A percentile compares a stretch with the other conserved stretches of the same genome.
Conservation (phyloP, 2,113 vertebrate genomes). For the Tychaedon coryphoeus region DNA sequence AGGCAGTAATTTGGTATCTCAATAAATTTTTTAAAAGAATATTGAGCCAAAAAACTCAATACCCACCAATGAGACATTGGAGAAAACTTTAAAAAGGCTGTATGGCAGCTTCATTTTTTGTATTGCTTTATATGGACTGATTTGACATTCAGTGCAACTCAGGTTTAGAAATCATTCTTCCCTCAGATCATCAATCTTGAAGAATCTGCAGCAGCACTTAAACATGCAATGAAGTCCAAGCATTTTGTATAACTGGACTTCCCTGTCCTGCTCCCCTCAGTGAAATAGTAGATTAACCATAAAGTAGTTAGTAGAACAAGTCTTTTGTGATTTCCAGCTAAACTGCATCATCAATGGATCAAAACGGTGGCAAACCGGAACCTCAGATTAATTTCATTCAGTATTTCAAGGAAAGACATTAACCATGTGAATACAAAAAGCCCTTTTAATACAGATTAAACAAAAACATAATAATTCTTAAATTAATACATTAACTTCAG, state of each 20-base stretch:
- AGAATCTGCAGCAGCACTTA: not conserved
- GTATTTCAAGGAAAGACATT: not conserved
- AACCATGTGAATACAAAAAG: not conserved
- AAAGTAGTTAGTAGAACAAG: not conserved
- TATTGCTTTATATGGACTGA: not conserved
- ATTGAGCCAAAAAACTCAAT: not conserved
- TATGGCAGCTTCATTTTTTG: not conserved
- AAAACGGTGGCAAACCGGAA: not conserved
- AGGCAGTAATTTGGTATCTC: not conserved
- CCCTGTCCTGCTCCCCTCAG: not conserved
- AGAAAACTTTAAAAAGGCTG: not conserved
- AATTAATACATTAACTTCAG: not conserved
- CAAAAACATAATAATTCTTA: not conserved
- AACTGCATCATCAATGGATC: not conserved
- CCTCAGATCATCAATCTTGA: not conserved
- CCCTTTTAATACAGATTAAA: not conserved
- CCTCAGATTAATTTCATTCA: not conserved
- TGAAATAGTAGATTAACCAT: not conserved
- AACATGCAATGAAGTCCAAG: not conserved
- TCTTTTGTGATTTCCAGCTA: not conserved
- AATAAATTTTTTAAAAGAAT: not conserved
- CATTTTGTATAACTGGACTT: not conserved
- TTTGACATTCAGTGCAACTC: not conserved
- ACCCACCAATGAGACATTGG: not conserved
- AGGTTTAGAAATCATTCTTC: not conserved